Evolutionary conservation across 2,797 vertebrate genomes (phyloP).

Genomic region (Cuniculus paca): DNA sequence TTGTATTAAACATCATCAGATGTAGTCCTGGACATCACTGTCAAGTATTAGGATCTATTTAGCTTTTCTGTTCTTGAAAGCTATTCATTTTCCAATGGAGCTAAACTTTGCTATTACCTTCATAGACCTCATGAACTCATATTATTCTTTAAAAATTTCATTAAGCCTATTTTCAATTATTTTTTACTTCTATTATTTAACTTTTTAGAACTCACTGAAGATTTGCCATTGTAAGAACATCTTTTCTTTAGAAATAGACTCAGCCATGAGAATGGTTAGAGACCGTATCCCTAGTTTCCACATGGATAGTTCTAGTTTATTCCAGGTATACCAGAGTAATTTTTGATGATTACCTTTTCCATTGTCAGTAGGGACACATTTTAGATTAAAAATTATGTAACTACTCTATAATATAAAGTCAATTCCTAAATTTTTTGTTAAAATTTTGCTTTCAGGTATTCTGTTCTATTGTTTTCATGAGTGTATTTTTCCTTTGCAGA

Average conservation of each 20-base stretch:
- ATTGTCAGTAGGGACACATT: background rate
- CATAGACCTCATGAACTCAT: background rate
- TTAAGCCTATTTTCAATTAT: background rate
- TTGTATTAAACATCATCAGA: background rate
- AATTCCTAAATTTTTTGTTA: background rate
- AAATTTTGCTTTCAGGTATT: slow-evolving; percentile 7
- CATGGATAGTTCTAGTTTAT: background rate
- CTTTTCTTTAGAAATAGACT: background rate
- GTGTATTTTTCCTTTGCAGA: background rate
- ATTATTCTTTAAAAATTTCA: background rate
- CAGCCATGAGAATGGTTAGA: background rate
- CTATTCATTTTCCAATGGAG: background rate
- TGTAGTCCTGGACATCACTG: background rate
- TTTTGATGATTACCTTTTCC: background rate
- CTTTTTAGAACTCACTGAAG: slow-evolving; percentile 25
- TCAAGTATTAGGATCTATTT: background rate
- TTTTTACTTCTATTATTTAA: background rate
- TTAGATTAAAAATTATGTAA: slow-evolving; percentile 23
- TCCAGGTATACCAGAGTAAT: background rate
- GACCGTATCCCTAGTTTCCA: background rate
- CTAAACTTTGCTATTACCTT: background rate
- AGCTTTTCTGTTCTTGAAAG: slow-evolving; percentile 16
- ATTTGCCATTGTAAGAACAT: background rate
- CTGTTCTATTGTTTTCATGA: background rate
- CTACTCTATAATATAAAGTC: background rate